Evolutionary conservation across 1,140 invertebrate species (phyloP).

Genomic region (Pogonomyrmex californicus): DNA sequence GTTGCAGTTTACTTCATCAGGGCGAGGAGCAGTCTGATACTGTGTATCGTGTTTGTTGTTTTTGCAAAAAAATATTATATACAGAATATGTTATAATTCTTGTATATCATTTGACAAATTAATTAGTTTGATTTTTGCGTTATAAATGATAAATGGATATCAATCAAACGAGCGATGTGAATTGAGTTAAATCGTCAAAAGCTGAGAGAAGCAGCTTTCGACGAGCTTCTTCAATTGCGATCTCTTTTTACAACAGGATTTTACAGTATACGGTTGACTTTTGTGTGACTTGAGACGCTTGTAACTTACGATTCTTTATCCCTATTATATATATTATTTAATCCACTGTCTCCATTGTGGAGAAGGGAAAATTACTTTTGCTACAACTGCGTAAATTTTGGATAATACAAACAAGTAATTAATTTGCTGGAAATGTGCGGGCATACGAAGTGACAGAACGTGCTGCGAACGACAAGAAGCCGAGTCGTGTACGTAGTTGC

Average conservation of each 20-base stretch:
- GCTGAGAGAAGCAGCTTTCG: not conserved
- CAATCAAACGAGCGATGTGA: not conserved
- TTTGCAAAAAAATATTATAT: not conserved
- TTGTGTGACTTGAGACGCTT: not conserved
- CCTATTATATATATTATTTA: not conserved
- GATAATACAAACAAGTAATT: slow-evolving; percentile 9
- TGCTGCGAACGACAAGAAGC: not conserved
- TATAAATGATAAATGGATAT: not conserved
- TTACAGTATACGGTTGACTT: not conserved
- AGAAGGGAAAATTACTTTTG: not conserved
- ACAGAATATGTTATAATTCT: not conserved
- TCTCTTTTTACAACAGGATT: not conserved
- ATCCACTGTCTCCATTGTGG: not conserved
- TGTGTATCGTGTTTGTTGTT: too few relatives aligned
- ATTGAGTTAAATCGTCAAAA: not conserved
- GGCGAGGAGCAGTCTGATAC: too few relatives aligned
- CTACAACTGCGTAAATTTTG: not conserved
- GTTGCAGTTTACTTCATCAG: too few relatives aligned
- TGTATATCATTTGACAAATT: not conserved
- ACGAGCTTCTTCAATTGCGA: not conserved
- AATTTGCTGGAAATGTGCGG: not conserved
- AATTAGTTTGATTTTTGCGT: not conserved
- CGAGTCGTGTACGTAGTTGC: not conserved
- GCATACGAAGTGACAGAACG: not conserved
- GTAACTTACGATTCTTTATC: not conserved